Evolutionary conservation across 1,140 invertebrate species (phyloP).

Genomic region (Ridgeia piscesae): DNA sequence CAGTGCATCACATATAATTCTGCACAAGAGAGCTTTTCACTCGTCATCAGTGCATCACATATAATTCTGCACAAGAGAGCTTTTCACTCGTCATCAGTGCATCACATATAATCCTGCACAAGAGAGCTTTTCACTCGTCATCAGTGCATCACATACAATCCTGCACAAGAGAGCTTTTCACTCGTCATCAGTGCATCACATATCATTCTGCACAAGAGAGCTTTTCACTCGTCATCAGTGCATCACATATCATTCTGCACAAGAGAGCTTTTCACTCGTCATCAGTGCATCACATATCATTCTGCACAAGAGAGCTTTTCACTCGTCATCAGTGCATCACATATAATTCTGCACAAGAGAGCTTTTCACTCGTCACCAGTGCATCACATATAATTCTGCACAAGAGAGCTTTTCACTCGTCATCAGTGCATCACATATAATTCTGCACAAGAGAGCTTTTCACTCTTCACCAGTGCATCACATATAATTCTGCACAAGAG

Average conservation of each 20-base stretch:
- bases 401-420: conserved; percentile 79
- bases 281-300: conserved; percentile 82
- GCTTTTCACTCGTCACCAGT: conserved; percentile 76
- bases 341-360: conserved; percentile 79
- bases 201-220: conserved; percentile 75
- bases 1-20: conserved; percentile 81
- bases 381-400: conserved; percentile 79
- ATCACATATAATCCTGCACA: conserved; percentile 79
- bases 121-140: conserved; percentile 80
- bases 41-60: conserved; percentile 79
- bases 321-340: conserved; percentile 78
- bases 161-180: conserved; percentile 79
- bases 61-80: conserved; percentile 76
- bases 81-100: conserved; percentile 78
- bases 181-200: conserved; percentile 80
- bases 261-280: conserved; percentile 78
- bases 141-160: conserved; percentile 80
- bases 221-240: conserved; percentile 77
- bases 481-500: conserved; percentile 78
- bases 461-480: conserved; percentile 78
- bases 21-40: conserved; percentile 78
- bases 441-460: conserved; percentile 77
- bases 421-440: conserved; percentile 82
- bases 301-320: conserved; percentile 79
- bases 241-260: conserved; percentile 79